Conservation (phyloP, 2,113 vertebrate genomes). For the Campylomormyrus numenius region DNA sequence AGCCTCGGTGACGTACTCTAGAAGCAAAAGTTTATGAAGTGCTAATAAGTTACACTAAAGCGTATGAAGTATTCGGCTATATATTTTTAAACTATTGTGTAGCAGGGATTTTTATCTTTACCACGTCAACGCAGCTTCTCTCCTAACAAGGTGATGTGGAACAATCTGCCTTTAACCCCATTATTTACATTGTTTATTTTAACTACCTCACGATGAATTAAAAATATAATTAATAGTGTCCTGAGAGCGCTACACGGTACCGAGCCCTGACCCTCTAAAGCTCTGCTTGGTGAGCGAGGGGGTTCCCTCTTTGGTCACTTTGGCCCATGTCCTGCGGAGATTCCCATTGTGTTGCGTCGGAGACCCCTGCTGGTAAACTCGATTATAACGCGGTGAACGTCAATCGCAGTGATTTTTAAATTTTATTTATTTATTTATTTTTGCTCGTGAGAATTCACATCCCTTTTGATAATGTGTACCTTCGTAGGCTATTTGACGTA, state of each 20-base stretch:
- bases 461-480: background rate
- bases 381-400: background rate
- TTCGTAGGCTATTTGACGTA: background rate
- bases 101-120: background rate
- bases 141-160: background rate
- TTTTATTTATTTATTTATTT: background rate
- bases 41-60: background rate
- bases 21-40: background rate
- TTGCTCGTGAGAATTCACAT: background rate
- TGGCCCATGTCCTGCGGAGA: background rate
- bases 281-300: background rate
- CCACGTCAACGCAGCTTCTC: background rate
- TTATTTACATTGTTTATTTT: background rate
- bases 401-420: background rate
- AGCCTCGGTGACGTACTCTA: background rate
- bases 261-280: background rate
- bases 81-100: background rate
- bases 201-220: background rate
- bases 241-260: background rate
- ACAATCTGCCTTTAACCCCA: background rate
- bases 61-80: background rate
- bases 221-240: background rate
- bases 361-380: slow-evolving; percentile 20
- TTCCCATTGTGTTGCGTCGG: background rate
- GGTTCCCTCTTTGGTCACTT: background rate